Evolutionary conservation across 2,888 invertebrate species (phyloP).

Genomic region (Physocephala rufipes): DNA sequence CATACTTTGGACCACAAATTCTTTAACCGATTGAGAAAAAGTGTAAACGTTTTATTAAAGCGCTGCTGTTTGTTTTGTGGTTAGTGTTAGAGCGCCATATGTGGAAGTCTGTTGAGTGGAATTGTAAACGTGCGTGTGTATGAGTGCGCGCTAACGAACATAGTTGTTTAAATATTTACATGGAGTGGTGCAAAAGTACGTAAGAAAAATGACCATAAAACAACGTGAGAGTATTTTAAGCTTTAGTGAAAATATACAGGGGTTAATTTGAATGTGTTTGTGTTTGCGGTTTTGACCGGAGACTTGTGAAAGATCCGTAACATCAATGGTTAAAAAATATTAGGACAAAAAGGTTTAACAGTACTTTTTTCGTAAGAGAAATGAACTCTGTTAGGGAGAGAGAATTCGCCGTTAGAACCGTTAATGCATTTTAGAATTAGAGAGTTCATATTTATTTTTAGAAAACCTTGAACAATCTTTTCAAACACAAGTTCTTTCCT

Average conservation of each 20-base stretch:
- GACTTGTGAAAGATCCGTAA: neutral
- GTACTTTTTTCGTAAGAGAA: neutral
- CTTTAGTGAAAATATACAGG: neutral
- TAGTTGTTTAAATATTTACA: constrained; percentile 9
- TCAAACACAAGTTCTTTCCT: too few relatives aligned
- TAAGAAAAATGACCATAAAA: neutral
- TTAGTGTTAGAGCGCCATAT: neutral
- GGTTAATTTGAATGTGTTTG: neutral
- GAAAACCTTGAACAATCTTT: too few relatives aligned
- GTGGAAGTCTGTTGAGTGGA: neutral
- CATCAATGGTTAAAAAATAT: neutral
- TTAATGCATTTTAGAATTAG: too few relatives aligned
- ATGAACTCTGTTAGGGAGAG: too few relatives aligned
- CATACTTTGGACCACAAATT: constrained; percentile 1
- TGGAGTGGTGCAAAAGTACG: neutral
- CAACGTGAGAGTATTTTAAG: neutral
- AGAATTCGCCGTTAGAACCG: too few relatives aligned
- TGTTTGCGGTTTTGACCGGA: neutral
- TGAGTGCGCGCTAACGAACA: neutral
- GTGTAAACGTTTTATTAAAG: neutral
- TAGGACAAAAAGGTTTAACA: neutral
- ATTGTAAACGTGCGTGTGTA: neutral
- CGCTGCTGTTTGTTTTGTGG: neutral
- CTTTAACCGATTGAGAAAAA: neutral
- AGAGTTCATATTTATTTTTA: too few relatives aligned